phyloP scores from a whole-genome alignment of 2,113 vertebrate species.

The Xiphophorus maculatus region DNA sequence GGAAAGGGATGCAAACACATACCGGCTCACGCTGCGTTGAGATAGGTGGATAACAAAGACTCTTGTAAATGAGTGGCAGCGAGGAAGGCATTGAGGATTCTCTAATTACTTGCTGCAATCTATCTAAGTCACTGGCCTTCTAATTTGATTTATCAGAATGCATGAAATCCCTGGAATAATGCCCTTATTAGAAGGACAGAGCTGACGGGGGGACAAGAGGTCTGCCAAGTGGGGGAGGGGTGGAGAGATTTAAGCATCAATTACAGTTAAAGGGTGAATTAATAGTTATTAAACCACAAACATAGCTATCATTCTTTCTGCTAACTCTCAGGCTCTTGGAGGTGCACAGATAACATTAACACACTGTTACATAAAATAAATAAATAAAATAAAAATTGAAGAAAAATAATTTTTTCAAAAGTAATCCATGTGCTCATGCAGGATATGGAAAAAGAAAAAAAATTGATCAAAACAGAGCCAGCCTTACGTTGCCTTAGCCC shows the following conservation, averaged over 20 bases:
- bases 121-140: conserved; percentile 83
- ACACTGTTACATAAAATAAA: not conserved
- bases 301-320: conserved; percentile 49
- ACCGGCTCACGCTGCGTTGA: conserved; percentile 71
- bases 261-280: conserved; percentile 82
- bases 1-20: conserved; percentile 70
- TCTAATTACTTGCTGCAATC: conserved; percentile 82
- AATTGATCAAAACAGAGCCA: too few relatives aligned
- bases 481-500: too few relatives aligned
- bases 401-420: not conserved
- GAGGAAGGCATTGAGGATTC: conserved; percentile 77
- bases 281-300: conserved; percentile 82
- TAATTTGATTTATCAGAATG: conserved; percentile 85
- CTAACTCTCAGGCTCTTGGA: conserved; percentile 44
- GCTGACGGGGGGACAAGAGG: conserved; percentile 78
- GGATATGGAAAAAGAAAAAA: not conserved
- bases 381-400: conserved; percentile 13
- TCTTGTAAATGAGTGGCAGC: conserved; percentile 80
- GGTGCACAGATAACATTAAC: not conserved
- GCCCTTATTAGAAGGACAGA: conserved; percentile 81
- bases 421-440: conserved; percentile 9
- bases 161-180: conserved; percentile 80
- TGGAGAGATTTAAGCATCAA: conserved; percentile 79
- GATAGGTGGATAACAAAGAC: conserved; percentile 80
- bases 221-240: conserved; percentile 69